Evolutionary conservation across 2,797 vertebrate genomes (phyloP).

Genomic region (Scomberomorus guttatus): DNA sequence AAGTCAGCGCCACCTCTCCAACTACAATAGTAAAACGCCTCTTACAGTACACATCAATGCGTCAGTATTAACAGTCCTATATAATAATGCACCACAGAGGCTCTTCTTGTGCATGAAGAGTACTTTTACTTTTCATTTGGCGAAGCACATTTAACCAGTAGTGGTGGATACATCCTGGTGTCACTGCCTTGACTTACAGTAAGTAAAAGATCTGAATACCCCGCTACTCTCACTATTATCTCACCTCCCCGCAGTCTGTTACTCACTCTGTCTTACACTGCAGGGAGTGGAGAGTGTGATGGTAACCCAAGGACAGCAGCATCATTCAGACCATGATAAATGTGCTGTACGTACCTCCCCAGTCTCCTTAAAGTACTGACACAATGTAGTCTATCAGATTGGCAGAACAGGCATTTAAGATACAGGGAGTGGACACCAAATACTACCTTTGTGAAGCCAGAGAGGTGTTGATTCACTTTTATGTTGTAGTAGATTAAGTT

Average conservation of each 20-base stretch:
- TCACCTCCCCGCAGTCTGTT: slow-evolving; percentile 14
- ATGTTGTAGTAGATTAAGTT: too few species aligned
- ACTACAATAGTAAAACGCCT: background rate
- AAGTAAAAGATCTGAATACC: background rate
- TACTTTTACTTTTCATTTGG: background rate
- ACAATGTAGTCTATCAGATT: slow-evolving; percentile 4
- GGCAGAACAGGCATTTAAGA: slow-evolving; percentile 9
- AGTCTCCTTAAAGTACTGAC: background rate
- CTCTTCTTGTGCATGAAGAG: background rate
- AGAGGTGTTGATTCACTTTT: background rate
- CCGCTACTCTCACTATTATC: background rate
- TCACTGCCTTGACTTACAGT: background rate
- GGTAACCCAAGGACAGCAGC: slow-evolving; percentile 18
- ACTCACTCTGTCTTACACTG: background rate
- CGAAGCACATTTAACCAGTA: background rate
- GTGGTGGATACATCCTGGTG: too few species aligned
- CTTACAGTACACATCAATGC: background rate
- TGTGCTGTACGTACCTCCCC: background rate
- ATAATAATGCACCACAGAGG: background rate
- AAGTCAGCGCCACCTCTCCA: background rate
- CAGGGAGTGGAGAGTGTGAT: slow-evolving; percentile 7
- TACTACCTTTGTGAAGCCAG: background rate
- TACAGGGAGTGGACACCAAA: background rate
- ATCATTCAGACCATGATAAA: slow-evolving; percentile 1
- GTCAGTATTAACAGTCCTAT: too few species aligned